Conservation (phyloP, 1,140 invertebrate species). For the Oryctes rhinoceros region DNA sequence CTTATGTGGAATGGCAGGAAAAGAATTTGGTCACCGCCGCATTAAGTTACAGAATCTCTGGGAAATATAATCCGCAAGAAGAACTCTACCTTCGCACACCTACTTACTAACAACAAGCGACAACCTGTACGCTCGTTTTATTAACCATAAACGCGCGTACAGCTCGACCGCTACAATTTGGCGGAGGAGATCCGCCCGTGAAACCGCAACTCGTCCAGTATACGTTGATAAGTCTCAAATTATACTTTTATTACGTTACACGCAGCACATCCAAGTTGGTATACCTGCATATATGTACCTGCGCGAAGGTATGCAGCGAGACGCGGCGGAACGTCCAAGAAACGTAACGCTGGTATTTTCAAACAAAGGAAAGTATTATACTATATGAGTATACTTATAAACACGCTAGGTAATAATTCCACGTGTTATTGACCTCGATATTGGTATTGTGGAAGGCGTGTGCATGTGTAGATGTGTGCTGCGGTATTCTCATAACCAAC, state of each 20-base stretch:
- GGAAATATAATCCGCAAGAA: constrained; percentile 1
- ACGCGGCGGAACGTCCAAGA: background rate
- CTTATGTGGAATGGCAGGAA: background rate
- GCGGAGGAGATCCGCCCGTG: no score
- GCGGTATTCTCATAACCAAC: background rate
- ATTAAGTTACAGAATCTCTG: constrained; percentile 25
- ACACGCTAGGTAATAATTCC: constrained; percentile 23
- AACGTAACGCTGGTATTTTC: constrained; percentile 32
- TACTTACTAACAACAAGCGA: background rate
- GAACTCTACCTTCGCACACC: background rate
- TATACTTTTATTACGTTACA: no score
- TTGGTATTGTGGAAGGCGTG: background rate
- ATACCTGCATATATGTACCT: background rate
- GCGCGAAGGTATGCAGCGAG: background rate
- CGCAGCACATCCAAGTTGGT: no score
- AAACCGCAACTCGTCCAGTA: no score
- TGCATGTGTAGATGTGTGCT: background rate
- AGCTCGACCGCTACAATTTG: no score
- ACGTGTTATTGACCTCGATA: constrained; percentile 36
- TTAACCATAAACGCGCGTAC: background rate
- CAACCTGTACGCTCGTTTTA: constrained; percentile 13
- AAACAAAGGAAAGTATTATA: constrained; percentile 31
- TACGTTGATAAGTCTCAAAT: background rate
- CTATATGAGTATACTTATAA: background rate
- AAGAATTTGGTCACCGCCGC: background rate